These are phyloP conservation scores for Parapristionchus giblindavisi DNA, from an alignment of 2,888 invertebrate species.

Conservation along the genomic window DNA sequence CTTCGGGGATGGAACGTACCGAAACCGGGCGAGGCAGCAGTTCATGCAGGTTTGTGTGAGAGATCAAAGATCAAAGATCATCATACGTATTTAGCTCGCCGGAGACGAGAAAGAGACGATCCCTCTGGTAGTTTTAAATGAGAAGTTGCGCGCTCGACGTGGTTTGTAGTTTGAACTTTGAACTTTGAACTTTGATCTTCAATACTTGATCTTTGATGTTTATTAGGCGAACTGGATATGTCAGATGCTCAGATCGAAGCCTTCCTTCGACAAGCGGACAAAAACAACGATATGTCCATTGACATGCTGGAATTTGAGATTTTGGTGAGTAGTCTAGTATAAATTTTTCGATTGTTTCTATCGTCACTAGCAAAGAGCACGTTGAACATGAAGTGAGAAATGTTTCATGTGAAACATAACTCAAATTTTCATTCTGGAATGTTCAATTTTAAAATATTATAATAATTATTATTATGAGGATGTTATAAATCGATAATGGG, in stretches of 20 bases:
- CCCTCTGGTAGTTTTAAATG: neutral
- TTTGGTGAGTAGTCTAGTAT: constrained; percentile 42
- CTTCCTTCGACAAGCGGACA: constrained; percentile 46
- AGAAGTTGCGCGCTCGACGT: neutral
- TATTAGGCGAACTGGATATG: constrained; percentile 23
- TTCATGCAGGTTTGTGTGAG: constrained; percentile 3
- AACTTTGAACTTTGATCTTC: neutral
- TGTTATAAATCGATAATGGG: neutral
- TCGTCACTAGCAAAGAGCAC: neutral
- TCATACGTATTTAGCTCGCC: neutral
- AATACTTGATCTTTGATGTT: neutral
- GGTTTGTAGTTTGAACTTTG: neutral
- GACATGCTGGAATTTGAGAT: constrained; percentile 50
- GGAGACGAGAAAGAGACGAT: neutral
- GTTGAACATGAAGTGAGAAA: neutral
- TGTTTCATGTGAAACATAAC: too few relatives aligned
- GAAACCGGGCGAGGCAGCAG: constrained; percentile 20
- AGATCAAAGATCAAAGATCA: neutral
- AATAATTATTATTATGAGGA: too few relatives aligned
- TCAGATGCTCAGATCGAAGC: constrained; percentile 38
- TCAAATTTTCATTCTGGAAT: too few relatives aligned
- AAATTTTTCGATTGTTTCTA: neutral
- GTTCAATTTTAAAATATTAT: too few relatives aligned
- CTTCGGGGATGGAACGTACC: constrained; percentile 28
- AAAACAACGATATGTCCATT: constrained; percentile 45